These are phyloP conservation scores for Microcebus tavaratra DNA, from an alignment of 2,113 vertebrate species.

Conservation along the genomic window DNA sequence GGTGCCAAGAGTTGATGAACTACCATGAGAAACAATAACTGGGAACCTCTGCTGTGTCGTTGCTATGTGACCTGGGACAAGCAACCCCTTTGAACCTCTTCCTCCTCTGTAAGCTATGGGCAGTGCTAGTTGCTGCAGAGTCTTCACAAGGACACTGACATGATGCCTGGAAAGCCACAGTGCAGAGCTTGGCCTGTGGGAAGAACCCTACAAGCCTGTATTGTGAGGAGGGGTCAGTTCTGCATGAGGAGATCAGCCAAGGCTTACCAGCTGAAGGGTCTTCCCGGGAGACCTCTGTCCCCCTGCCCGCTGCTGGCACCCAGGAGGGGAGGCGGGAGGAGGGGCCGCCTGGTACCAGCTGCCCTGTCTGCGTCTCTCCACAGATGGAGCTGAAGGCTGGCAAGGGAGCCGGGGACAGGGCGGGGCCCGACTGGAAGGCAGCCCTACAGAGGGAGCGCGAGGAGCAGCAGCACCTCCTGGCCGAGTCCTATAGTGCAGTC, in stretches of 20 bases:
- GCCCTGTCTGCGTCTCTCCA: neutral
- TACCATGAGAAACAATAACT: neutral
- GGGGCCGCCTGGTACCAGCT: neutral
- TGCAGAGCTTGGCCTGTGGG: neutral
- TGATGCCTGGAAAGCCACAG: neutral
- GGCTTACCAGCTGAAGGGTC: neutral
- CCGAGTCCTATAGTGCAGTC: constrained; percentile 95
- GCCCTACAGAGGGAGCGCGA: constrained; percentile 93
- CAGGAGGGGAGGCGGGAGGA: neutral
- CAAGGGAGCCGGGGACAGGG: constrained; percentile 86
- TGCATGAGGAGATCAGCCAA: neutral
- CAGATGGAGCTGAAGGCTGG: constrained; percentile 93
- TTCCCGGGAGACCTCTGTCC: too few species aligned
- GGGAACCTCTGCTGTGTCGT: neutral
- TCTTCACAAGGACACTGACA: neutral
- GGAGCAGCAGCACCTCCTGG: constrained; percentile 96
- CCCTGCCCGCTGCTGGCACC: neutral
- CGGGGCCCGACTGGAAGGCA: constrained; percentile 92
- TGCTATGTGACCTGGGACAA: neutral
- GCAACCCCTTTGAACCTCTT: neutral
- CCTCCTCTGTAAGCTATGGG: neutral
- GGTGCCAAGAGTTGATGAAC: neutral
- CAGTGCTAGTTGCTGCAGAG: neutral
- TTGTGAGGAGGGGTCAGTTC: neutral
- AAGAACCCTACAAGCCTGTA: neutral